Conservation (phyloP, 2,888 invertebrate species). For the Habrosyne pyritoides region DNA sequence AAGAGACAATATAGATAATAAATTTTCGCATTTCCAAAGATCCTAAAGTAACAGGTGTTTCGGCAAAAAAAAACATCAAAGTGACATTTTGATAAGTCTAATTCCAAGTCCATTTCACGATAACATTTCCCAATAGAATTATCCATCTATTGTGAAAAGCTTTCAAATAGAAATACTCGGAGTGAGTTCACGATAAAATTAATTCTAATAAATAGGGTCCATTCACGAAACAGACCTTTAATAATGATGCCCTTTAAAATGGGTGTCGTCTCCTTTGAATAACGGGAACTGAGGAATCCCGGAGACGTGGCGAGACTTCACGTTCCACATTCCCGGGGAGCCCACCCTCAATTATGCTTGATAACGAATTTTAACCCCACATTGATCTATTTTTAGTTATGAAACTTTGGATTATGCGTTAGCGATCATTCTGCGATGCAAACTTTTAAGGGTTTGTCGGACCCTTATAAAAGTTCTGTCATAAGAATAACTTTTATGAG, state of each 20-base stretch:
- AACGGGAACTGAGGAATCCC: conserved; percentile 55
- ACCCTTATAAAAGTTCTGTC: background rate
- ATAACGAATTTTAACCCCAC: conserved; percentile 44
- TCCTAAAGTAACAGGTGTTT: too few species aligned
- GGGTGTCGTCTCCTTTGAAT: conserved; percentile 56
- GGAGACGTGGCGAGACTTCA: conserved; percentile 37
- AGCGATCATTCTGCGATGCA: conserved; percentile 6
- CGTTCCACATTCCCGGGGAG: conserved; percentile 49
- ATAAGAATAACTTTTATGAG: background rate
- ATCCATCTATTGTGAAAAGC: background rate
- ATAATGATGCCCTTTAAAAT: conserved; percentile 55
- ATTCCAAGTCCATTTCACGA: background rate
- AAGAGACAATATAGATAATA: too few species aligned
- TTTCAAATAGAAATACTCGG: conserved; percentile 8
- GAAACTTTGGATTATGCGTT: conserved; percentile 16
- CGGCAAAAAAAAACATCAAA: too few species aligned
- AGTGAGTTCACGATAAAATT: conserved; percentile 16
- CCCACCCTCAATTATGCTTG: conserved; percentile 43
- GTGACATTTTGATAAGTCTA: background rate
- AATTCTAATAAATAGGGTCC: conserved; percentile 32
- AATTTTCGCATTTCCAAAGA: too few species aligned
- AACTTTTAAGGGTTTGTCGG: background rate
- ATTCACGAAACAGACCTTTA: conserved; percentile 42
- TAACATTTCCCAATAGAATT: background rate
- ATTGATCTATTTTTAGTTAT: conserved; percentile 32